phyloP scores from a whole-genome alignment of 2,888 invertebrate species.

The Eupithecia exiguata region DNA sequence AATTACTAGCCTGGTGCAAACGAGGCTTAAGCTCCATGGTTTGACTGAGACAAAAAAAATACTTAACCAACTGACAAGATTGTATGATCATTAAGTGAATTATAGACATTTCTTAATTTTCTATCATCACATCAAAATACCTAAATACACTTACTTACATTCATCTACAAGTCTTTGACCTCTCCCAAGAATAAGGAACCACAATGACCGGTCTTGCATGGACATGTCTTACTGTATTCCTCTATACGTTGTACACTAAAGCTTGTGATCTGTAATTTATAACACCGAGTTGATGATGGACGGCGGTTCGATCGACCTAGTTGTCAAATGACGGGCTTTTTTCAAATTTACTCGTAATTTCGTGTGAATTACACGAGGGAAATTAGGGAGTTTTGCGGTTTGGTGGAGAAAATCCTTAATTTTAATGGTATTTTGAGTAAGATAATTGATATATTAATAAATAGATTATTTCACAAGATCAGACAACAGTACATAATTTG shows the following conservation, averaged over 20 bases:
- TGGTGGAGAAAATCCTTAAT: neutral
- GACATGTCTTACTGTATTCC: constrained; percentile 3
- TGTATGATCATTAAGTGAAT: no score
- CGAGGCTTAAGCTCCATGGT: no score
- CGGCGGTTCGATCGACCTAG: constrained; percentile 45
- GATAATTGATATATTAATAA: neutral
- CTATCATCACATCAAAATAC: no score
- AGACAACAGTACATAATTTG: no score
- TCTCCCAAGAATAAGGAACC: no score
- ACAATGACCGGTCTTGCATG: neutral
- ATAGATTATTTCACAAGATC: neutral
- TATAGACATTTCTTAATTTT: no score
- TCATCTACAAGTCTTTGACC: no score
- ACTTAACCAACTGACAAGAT: no score
- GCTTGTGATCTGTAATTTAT: constrained; percentile 52
- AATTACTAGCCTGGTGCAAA: no score
- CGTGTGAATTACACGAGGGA: constrained; percentile 43
- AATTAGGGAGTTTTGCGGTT: constrained; percentile 32
- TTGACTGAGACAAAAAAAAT: no score
- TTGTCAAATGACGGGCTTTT: constrained; percentile 45
- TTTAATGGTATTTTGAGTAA: neutral
- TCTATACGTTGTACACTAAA: constrained; percentile 24
- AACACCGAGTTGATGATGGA: constrained; percentile 33
- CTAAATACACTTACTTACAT: no score
- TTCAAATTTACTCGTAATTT: constrained; percentile 45